These are phyloP conservation scores for Physeter macrocephalus DNA, from an alignment of 2,113 vertebrate species.

Conservation along the genomic window DNA sequence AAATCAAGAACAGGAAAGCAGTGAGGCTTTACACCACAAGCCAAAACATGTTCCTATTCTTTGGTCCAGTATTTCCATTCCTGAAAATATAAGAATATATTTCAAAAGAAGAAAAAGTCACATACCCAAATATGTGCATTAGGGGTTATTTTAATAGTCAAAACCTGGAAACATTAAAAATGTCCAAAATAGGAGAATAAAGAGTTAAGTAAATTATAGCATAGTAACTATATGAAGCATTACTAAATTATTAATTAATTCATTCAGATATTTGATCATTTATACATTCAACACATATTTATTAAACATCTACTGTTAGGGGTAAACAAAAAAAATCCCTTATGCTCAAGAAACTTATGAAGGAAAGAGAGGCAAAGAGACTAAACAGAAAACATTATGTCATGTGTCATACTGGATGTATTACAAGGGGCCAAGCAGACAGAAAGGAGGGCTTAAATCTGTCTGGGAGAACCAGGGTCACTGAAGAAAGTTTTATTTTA, in stretches of 20 bases:
- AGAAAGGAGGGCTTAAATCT: not conserved
- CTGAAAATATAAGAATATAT: not conserved
- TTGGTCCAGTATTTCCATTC: not conserved
- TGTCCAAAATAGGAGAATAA: not conserved
- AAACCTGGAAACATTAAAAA: slow-evolving; percentile 41
- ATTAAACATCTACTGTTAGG: not conserved
- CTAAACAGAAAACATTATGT: not conserved
- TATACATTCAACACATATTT: not conserved
- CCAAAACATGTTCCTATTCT: not conserved
- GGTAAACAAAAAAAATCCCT: not conserved
- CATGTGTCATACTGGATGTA: not conserved
- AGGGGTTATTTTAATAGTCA: not conserved
- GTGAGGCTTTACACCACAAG: not conserved
- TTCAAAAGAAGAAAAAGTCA: slow-evolving; percentile 4
- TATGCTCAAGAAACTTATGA: not conserved
- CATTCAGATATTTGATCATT: not conserved
- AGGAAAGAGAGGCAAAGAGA: not conserved
- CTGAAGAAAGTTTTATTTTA: not conserved
- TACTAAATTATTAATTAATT: slow-evolving; percentile 17
- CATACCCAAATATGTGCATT: not conserved
- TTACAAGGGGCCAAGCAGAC: not conserved
- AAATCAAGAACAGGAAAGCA: not conserved
- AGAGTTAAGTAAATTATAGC: not conserved
- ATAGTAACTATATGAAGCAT: not conserved
- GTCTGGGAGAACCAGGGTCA: not conserved